Percentiles rank a stretch among this genome's conserved stretches.
Conservation (phyloP, 2,113 vertebrate genomes). For the Gorsachius goisagi region DNA sequence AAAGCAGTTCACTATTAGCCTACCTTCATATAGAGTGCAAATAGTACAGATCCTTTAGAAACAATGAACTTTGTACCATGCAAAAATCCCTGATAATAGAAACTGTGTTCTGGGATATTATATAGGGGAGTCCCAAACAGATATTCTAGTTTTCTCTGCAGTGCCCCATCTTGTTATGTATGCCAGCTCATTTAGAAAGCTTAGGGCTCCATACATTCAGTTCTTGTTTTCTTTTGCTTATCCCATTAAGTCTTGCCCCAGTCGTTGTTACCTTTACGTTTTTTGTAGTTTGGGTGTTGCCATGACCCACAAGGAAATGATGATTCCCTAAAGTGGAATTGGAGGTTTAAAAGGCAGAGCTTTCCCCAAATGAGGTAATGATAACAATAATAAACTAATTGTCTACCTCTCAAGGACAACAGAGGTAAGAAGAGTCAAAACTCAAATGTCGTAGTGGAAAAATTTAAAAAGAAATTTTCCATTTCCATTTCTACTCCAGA, state of each 20-base stretch:
- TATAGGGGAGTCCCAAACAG: neutral
- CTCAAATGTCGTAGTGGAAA: constrained; percentile 66
- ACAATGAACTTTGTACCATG: neutral
- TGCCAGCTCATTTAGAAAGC: neutral
- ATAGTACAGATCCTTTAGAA: neutral
- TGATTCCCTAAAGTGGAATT: neutral
- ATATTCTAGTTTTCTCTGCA: neutral
- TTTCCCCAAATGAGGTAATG: neutral
- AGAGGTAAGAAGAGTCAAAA: constrained; percentile 47
- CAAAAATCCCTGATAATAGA: neutral
- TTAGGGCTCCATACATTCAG: neutral
- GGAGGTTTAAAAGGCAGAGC: neutral
- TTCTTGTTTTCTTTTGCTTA: neutral
- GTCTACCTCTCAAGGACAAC: neutral
- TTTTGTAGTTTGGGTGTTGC: neutral
- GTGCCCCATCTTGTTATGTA: neutral
- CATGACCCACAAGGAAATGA: neutral
- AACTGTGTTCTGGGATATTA: neutral
- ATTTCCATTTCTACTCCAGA: constrained; percentile 75
- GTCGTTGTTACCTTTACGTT: neutral
- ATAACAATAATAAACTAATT: constrained; percentile 14
- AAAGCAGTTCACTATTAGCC: neutral
- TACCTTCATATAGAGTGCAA: neutral
- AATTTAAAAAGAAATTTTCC: constrained; percentile 73
- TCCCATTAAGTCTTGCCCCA: neutral